Conservation (phyloP, 2,888 invertebrate genomes). For the Scelioninae gen. 1 region DNA sequence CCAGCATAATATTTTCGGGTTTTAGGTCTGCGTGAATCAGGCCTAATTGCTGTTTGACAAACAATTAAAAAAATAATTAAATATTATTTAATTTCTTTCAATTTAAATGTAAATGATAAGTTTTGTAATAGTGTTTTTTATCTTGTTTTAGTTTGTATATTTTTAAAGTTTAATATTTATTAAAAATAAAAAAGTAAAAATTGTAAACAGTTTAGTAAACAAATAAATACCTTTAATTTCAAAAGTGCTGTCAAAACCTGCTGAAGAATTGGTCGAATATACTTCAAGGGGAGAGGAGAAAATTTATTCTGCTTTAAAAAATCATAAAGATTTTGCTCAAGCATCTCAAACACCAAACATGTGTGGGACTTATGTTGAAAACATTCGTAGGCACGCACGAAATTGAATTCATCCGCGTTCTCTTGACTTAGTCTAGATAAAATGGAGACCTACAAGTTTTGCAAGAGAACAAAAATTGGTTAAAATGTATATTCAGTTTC, state of each 20-base stretch:
- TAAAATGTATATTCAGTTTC: too few relatives aligned
- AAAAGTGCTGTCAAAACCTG: constrained; percentile 96
- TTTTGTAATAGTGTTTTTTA: too few relatives aligned
- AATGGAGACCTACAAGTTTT: constrained; percentile 89
- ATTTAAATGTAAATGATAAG: too few relatives aligned
- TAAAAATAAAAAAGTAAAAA: constrained; percentile 49
- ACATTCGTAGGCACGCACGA: constrained; percentile 99
- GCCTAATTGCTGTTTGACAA: constrained; percentile 95
- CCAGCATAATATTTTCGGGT: constrained; percentile 99
- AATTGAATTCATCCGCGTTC: constrained; percentile 99
- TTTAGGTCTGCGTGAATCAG: constrained; percentile 99
- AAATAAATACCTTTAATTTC: constrained; percentile 90
- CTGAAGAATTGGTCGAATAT: constrained; percentile 99
- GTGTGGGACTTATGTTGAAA: constrained; percentile 99
- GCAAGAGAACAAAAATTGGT: too few relatives aligned
- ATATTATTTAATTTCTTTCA: too few relatives aligned
- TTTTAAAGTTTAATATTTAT: too few relatives aligned
- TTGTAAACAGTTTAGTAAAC: neutral
- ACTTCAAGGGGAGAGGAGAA: constrained; percentile 98
- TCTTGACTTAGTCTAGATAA: constrained; percentile 96
- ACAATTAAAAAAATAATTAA: too few relatives aligned
- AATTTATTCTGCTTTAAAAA: constrained; percentile 99
- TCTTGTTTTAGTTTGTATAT: too few relatives aligned
- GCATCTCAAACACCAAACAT: constrained; percentile 99
- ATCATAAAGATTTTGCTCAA: constrained; percentile 99